Percentiles rank a stretch among this genome's conserved stretches.
Evolutionary conservation across 2,113 vertebrate genomes (phyloP).

Genomic region (Cyprinus carpio): DNA sequence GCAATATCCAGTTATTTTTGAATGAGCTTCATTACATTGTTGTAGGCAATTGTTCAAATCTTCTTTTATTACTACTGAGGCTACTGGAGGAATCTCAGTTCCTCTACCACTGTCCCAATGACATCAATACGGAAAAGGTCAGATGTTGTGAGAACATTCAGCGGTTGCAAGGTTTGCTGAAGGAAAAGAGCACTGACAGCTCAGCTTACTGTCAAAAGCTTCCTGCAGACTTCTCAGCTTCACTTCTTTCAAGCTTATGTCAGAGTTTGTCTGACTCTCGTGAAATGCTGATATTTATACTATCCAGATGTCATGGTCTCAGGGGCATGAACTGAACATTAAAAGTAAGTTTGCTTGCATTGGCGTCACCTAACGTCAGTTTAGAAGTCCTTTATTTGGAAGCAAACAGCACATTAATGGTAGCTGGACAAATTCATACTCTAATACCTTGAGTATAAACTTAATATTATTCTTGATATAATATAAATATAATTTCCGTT

Average conservation of each 20-base stretch:
- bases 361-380: constrained; percentile 1
- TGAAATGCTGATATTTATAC: constrained; percentile 52
- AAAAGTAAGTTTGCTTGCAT: constrained; percentile 33
- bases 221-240: constrained; percentile 28
- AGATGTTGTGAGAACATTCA: constrained; percentile 50
- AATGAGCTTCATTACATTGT: background rate
- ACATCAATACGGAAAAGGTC: constrained; percentile 44
- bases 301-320: constrained; percentile 33
- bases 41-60: constrained; percentile 26
- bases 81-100: constrained; percentile 33
- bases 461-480: background rate
- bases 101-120: constrained; percentile 18
- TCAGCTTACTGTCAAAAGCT: constrained; percentile 21
- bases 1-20: background rate
- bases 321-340: constrained; percentile 7
- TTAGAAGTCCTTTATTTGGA: constrained; percentile 33
- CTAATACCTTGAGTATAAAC: background rate
- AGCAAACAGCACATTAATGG: constrained; percentile 1
- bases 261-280: constrained; percentile 42
- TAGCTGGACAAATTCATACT: background rate
- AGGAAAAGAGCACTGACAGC: constrained; percentile 25
- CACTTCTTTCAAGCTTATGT: constrained; percentile 46
- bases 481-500: background rate
- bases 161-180: constrained; percentile 41
- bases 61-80: constrained; percentile 33